Evolutionary conservation across 2,113 vertebrate genomes (phyloP), one percentile per base, ranked within the genome.

Genomic region (Dinomys branickii): DNA sequence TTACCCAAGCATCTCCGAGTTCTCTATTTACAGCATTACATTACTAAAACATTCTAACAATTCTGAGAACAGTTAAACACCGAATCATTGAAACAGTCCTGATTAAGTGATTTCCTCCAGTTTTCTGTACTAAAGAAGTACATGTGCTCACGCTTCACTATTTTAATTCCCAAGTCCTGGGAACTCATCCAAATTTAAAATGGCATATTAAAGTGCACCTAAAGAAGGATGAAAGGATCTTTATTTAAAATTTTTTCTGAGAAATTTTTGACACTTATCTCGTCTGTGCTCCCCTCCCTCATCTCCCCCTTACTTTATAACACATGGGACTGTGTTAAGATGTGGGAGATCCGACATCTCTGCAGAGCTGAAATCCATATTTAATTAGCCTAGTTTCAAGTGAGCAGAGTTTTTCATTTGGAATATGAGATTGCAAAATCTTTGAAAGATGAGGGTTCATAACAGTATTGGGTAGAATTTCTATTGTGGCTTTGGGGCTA

Each of bases 111-210:
- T 87, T 95, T 88, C n/a, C 30, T 89, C 63, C 67, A 47, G 47
- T 52, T 93, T 94, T 97, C 56, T 78, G 4, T 92, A 69, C 52
- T 92, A 71, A 94, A 90, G n/a, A 91, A 92, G 22, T 59, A 85
- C 67, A 80, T 56, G 28, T 80, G 58, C 33, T 93, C 69, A 86
- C 47, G 71, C 52, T 24, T 96, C 28, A 58, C 71, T 90, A 56
- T 90, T 58, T 81, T 91, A 85, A 88, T 84, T 95, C 63, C 90
- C 28, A 88, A 90, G 26, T 88, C 35, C 75, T 88, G 24, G 81
- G 65, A 95, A 95, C 82, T 86, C 44, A 95, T 86, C 85, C 85
- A 95, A 92, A 91, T 96, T 44, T 88, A 81, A 96, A 97, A 69
- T 94, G 13, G 41, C 35, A 95, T 85, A 92, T 94, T 95, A 97